Conservation (phyloP, 2,113 vertebrate species). For the Aythya baeri region DNA sequence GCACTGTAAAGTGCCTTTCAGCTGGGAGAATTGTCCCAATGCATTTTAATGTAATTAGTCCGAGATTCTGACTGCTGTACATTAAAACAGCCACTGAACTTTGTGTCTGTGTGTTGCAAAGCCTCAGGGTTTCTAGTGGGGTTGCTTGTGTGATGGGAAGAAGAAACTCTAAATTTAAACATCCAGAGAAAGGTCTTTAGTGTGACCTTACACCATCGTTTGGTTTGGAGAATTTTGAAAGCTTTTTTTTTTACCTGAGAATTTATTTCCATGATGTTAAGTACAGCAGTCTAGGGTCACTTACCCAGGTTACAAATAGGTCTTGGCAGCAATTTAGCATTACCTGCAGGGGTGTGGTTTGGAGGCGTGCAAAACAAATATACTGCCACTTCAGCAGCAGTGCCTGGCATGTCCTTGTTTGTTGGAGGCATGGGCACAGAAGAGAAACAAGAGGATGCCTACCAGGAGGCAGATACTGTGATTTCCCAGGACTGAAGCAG, state of each 20-base stretch:
- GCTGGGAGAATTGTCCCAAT: neutral
- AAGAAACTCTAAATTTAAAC: neutral
- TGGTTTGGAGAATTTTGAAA: neutral
- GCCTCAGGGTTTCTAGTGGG: neutral
- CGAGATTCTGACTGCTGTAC: neutral
- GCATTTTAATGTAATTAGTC: neutral
- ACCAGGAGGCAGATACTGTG: neutral
- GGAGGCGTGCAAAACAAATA: neutral
- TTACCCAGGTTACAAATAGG: neutral
- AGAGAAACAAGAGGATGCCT: neutral
- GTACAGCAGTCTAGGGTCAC: neutral
- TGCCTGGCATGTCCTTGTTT: neutral
- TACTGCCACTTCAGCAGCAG: fast-evolving
- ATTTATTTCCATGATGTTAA: neutral
- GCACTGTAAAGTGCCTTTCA: neutral
- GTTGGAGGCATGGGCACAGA: neutral
- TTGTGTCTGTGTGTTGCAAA: neutral
- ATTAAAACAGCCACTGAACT: neutral
- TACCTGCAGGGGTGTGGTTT: neutral
- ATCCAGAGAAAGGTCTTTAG: neutral
- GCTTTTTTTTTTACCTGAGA: neutral
- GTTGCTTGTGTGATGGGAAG: neutral
- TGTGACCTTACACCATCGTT: fast-evolving
- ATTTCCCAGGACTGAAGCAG: neutral
- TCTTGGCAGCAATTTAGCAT: neutral